These are phyloP conservation scores for Spea multiplicata DNA, from an alignment of 2,113 vertebrate species.

Conservation along the genomic window DNA sequence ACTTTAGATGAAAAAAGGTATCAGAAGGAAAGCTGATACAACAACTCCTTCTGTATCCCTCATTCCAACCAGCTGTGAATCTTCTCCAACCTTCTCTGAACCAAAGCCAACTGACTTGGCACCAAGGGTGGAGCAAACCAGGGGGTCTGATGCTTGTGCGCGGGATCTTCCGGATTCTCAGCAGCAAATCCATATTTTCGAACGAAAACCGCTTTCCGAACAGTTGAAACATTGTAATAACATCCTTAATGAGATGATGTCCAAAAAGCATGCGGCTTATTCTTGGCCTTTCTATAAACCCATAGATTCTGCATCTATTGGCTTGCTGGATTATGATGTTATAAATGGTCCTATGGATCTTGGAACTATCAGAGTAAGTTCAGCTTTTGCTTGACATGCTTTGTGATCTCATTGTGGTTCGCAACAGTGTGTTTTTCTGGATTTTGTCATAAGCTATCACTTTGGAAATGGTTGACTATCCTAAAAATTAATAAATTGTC, in stretches of 20 bases:
- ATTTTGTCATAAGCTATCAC: too few relatives aligned
- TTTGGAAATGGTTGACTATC: too few relatives aligned
- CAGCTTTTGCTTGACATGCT: neutral
- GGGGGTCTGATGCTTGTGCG: conserved; percentile 65
- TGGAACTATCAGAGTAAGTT: conserved; percentile 78
- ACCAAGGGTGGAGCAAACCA: conserved; percentile 54
- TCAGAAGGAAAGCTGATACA: conserved; percentile 83
- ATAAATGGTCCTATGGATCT: conserved; percentile 82
- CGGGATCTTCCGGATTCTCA: conserved; percentile 67
- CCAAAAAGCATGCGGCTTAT: conserved; percentile 80
- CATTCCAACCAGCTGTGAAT: conserved; percentile 56
- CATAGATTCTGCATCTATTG: conserved; percentile 63
- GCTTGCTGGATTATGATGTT: conserved; percentile 70
- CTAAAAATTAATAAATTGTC: too few relatives aligned
- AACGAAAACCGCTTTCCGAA: conserved; percentile 62
- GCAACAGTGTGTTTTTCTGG: too few relatives aligned
- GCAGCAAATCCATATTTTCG: conserved; percentile 55
- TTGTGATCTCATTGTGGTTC: too few relatives aligned
- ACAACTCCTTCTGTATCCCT: conserved; percentile 62
- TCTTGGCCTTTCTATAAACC: conserved; percentile 86
- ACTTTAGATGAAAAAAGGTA: conserved; percentile 71
- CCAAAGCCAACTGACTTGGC: conserved; percentile 56
- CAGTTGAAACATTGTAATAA: conserved; percentile 73
- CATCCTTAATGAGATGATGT: conserved; percentile 84
- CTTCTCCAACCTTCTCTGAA: conserved; percentile 49